Conservation (phyloP, 1,140 invertebrate species). For the Dolichoris vasculosae region DNA sequence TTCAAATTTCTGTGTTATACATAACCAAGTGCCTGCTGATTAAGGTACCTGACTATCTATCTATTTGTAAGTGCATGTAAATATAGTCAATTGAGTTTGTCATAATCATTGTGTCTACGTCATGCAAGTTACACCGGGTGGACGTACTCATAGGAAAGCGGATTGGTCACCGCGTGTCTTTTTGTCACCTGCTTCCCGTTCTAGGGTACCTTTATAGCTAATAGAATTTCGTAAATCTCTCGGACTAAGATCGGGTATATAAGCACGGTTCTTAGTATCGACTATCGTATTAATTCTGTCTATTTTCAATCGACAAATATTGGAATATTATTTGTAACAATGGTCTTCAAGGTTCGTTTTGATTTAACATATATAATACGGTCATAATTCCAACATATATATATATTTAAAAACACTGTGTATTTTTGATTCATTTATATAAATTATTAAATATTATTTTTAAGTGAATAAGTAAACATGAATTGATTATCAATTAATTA, state of each 20-base stretch:
- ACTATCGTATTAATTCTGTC: not conserved
- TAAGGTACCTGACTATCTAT: constrained; percentile 7
- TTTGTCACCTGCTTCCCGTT: constrained; percentile 33
- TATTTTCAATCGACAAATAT: not conserved
- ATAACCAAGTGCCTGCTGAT: not conserved
- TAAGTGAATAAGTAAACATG: too few relatives aligned
- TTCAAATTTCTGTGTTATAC: not conserved
- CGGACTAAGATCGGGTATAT: constrained; percentile 28
- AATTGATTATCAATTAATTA: too few relatives aligned
- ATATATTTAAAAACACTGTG: too few relatives aligned
- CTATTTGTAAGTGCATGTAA: not conserved
- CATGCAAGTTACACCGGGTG: not conserved
- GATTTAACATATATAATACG: not conserved
- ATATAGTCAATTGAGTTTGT: not conserved
- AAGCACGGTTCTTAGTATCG: not conserved
- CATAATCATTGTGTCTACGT: constrained; percentile 50
- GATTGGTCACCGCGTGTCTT: constrained; percentile 39
- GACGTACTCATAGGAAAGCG: constrained; percentile 12
- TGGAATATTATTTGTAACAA: constrained; percentile 39
- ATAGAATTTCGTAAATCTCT: constrained; percentile 37
- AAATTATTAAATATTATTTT: too few relatives aligned
- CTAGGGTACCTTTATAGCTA: not conserved
- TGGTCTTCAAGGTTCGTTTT: constrained; percentile 64
- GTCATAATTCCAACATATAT: too few relatives aligned
- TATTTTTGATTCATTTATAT: too few relatives aligned